Evolutionary conservation across 2,888 invertebrate species (phyloP).

Genomic region (Morpho helenor): DNA sequence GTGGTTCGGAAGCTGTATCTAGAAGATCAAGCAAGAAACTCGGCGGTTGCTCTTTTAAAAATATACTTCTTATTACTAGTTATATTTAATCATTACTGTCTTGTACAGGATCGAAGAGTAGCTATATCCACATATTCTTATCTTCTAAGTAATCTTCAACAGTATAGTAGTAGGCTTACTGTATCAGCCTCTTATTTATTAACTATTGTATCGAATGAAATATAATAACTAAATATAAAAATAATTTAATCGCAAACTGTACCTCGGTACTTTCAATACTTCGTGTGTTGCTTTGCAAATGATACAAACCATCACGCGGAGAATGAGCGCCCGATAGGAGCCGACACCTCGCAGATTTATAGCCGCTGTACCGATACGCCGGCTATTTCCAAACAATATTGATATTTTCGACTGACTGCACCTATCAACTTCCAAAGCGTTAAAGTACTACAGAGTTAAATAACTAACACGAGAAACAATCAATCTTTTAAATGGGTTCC

Average conservation of each 20-base stretch:
- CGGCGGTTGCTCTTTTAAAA: too few species aligned
- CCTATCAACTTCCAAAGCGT: constrained; percentile 66
- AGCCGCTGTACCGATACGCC: constrained; percentile 51
- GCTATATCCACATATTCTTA: too few species aligned
- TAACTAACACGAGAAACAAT: constrained; percentile 43
- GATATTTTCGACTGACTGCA: constrained; percentile 64
- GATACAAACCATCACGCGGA: constrained; percentile 73
- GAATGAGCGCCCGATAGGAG: constrained; percentile 66
- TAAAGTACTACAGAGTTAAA: constrained; percentile 61
- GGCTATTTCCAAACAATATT: constrained; percentile 67
- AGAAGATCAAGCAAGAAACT: too few species aligned
- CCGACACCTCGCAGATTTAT: constrained; percentile 75
- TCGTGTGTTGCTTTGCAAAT: constrained; percentile 72
- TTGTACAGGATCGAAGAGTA: too few species aligned
- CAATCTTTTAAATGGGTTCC: constrained; percentile 31
- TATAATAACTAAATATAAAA: not conserved
- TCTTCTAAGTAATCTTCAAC: too few species aligned
- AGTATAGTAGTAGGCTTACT: too few species aligned
- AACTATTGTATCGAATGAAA: too few species aligned
- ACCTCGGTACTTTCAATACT: constrained; percentile 52
- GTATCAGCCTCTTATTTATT: too few species aligned
- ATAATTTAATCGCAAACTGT: constrained; percentile 17
- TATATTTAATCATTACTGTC: too few species aligned
- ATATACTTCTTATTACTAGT: too few species aligned
- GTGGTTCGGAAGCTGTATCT: too few species aligned